Percentiles rank a stretch among this genome's conserved stretches.
Evolutionary conservation across 1,140 invertebrate genomes (phyloP).

Genomic region (Plodia interpunctella): DNA sequence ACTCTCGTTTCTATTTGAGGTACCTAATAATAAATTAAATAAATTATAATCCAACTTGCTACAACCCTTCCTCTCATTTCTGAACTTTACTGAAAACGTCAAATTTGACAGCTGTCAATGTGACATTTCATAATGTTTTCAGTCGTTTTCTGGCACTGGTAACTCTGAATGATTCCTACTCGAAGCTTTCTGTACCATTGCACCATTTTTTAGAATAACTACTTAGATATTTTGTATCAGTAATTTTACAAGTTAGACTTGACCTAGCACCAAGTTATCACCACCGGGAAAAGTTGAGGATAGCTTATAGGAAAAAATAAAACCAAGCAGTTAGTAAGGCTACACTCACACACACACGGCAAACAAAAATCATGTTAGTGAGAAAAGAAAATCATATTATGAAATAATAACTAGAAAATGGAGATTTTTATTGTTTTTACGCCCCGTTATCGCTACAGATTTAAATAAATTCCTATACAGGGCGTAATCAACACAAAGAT

Average conservation of each 20-base stretch:
- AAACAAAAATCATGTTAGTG: slow-evolving; percentile 58
- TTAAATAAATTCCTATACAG: slow-evolving; percentile 2
- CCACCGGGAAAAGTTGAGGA: slow-evolving; percentile 47
- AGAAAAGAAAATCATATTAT: slow-evolving; percentile 30
- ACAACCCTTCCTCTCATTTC: slow-evolving; percentile 24
- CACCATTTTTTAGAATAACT: slow-evolving; percentile 14
- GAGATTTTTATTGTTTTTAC: slow-evolving; percentile 21
- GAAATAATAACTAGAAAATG: slow-evolving; percentile 36
- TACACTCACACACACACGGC: slow-evolving; percentile 54
- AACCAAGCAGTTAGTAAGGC: slow-evolving; percentile 62
- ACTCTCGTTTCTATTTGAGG: slow-evolving; percentile 43
- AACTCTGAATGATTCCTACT: slow-evolving; percentile 38
- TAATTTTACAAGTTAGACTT: slow-evolving; percentile 46
- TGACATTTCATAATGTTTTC: slow-evolving; percentile 44
- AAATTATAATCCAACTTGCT: slow-evolving; percentile 21
- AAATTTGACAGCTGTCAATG: slow-evolving; percentile 56
- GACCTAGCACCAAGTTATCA: slow-evolving; percentile 66
- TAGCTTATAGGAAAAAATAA: slow-evolving; percentile 39
- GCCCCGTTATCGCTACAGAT: slow-evolving; percentile 24
- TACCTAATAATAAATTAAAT: slow-evolving; percentile 45
- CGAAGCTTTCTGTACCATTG: slow-evolving; percentile 34
- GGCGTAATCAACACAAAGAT: neutral
- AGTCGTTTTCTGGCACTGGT: slow-evolving; percentile 33
- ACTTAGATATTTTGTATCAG: neutral
- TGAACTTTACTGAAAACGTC: slow-evolving; percentile 49